Percentiles rank a stretch among this genome's conserved stretches.
These are phyloP conservation scores for Engystomops pustulosus DNA, from an alignment of 2,113 vertebrate species.

Conservation along the genomic window DNA sequence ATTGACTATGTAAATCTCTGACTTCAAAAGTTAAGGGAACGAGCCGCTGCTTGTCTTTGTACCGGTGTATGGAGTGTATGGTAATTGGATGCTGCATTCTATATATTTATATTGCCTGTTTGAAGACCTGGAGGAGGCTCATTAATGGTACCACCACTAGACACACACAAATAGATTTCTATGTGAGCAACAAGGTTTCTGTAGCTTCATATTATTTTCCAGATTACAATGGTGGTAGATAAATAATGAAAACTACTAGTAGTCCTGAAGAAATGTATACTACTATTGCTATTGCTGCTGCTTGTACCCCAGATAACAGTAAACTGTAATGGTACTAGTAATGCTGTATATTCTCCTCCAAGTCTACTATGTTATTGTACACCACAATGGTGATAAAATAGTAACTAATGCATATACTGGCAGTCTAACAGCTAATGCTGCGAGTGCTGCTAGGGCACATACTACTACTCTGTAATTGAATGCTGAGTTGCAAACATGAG, in stretches of 20 bases:
- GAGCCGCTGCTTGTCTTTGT: slow-evolving; percentile 1
- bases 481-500: too few relatives aligned
- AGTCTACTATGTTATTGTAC: too few relatives aligned
- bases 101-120: slow-evolving; percentile 7
- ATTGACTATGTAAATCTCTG: slow-evolving; percentile 36
- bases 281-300: background rate
- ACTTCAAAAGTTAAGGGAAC: slow-evolving; percentile 2
- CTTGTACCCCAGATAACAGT: background rate
- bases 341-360: too few relatives aligned
- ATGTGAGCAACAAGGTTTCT: background rate
- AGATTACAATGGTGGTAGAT: background rate
- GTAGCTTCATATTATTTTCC: background rate
- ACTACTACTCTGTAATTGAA: too few relatives aligned
- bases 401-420: too few relatives aligned
- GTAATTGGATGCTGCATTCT: slow-evolving; percentile 33
- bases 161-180: background rate
- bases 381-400: too few relatives aligned
- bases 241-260: background rate
- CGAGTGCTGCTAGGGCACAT: too few relatives aligned
- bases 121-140: slow-evolving; percentile 11
- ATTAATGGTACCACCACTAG: background rate
- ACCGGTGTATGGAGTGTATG: background rate
- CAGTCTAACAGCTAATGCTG: too few relatives aligned
- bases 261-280: background rate
- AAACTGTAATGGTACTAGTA: too few relatives aligned